Evolutionary conservation across 2,888 invertebrate species (phyloP).

Genomic region (Cotesia congregata): DNA sequence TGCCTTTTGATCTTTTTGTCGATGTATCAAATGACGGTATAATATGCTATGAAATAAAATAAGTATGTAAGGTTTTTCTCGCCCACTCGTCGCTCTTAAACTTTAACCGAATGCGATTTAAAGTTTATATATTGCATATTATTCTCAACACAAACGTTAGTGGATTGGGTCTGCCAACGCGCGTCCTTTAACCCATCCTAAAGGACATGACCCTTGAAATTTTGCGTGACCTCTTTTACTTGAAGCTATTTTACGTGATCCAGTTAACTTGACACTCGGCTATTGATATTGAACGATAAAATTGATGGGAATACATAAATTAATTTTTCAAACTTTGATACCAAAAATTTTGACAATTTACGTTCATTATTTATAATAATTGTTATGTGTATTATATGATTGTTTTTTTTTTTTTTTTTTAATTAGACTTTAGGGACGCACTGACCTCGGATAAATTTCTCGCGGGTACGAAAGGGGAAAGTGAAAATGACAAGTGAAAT

Average conservation of each 20-base stretch:
- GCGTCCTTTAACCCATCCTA: constrained; percentile 18
- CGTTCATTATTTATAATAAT: constrained; percentile 4
- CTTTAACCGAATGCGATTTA: background rate
- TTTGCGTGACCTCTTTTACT: constrained; percentile 11
- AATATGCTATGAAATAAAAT: background rate
- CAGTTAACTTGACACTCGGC: background rate
- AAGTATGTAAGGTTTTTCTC: background rate
- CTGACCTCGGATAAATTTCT: constrained; percentile 46
- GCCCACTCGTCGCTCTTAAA: constrained; percentile 8
- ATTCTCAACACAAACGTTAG: background rate
- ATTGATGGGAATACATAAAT: background rate
- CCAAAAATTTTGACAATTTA: background rate
- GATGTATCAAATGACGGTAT: background rate
- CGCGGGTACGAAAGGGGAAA: constrained; percentile 42
- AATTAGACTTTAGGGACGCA: constrained; percentile 40
- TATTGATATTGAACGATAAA: constrained; percentile 1
- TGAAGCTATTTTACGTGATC: background rate
- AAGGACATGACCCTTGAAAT: constrained; percentile 29
- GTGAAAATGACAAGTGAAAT: constrained; percentile 49
- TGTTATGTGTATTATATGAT: background rate
- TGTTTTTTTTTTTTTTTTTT: background rate
- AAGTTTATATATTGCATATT: background rate
- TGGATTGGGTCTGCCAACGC: background rate
- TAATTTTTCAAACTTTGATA: background rate
- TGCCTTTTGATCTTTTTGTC: background rate